Evolutionary conservation across 2,797 vertebrate genomes (phyloP).

Genomic region (Loriculus beryllinus): DNA sequence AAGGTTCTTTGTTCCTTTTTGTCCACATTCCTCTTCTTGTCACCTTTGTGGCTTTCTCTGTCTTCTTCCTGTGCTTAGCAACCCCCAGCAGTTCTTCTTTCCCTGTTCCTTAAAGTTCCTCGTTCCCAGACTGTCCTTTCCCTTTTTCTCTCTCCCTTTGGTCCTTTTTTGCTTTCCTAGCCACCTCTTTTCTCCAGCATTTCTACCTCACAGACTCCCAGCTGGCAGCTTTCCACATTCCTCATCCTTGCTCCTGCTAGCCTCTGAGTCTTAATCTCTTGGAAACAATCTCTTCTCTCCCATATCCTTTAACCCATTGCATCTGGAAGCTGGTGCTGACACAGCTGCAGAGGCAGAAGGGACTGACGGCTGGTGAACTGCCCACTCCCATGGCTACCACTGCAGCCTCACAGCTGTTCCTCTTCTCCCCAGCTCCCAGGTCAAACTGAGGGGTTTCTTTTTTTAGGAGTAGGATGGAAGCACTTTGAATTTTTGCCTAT

Average conservation of each 20-base stretch:
- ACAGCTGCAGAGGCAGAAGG: background rate
- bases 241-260: background rate
- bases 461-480: background rate
- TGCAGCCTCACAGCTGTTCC: background rate
- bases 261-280: background rate
- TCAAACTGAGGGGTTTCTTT: background rate
- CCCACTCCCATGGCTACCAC: background rate
- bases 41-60: background rate
- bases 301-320: background rate
- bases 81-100: background rate
- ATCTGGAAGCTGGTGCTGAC: background rate
- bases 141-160: background rate
- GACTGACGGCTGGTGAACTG: accelerated
- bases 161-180: background rate
- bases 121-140: background rate
- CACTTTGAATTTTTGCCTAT: background rate
- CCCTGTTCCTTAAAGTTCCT: background rate
- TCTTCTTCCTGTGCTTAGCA: background rate
- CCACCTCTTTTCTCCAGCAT: background rate
- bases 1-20: background rate
- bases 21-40: accelerated
- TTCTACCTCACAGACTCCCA: background rate
- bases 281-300: background rate
- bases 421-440: background rate
- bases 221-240: background rate